These are phyloP conservation scores for Drosophila lacertosa DNA, from an alignment of 1,140 invertebrate species.

Conservation along the genomic window DNA sequence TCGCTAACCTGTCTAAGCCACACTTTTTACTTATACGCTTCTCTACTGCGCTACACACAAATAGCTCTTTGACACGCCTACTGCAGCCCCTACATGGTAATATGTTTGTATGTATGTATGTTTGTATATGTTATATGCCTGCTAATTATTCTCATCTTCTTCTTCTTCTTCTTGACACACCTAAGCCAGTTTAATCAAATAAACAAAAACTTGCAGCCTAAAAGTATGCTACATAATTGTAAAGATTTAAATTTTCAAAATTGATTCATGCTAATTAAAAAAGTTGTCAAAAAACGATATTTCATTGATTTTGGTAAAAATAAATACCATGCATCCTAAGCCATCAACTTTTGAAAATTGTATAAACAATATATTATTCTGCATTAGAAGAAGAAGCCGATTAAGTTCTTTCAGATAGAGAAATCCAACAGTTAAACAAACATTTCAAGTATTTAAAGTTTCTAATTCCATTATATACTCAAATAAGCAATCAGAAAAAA, in stretches of 20 bases:
- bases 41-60: constrained; percentile 32
- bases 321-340: too few species aligned
- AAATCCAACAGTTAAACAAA: too few species aligned
- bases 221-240: constrained; percentile 16
- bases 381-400: too few species aligned
- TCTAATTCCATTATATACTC: too few species aligned
- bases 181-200: constrained; percentile 26
- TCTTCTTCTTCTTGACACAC: constrained; percentile 47
- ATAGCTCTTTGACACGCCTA: constrained; percentile 34
- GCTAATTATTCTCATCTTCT: constrained; percentile 22
- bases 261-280: too few species aligned
- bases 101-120: constrained; percentile 39
- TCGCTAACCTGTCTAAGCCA: constrained; percentile 28
- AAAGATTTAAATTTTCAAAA: background rate
- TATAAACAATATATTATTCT: too few species aligned
- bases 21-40: constrained; percentile 10
- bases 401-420: too few species aligned
- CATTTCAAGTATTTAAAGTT: too few species aligned
- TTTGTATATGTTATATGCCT: constrained; percentile 33
- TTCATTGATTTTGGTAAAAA: too few species aligned
- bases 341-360: too few species aligned
- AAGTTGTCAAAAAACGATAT: too few species aligned
- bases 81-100: constrained; percentile 37
- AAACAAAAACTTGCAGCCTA: constrained; percentile 11
- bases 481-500: too few species aligned